Base-by-base conservation (phyloP, 2,113 vertebrate species). In the Triplophysa rosa region DNA sequence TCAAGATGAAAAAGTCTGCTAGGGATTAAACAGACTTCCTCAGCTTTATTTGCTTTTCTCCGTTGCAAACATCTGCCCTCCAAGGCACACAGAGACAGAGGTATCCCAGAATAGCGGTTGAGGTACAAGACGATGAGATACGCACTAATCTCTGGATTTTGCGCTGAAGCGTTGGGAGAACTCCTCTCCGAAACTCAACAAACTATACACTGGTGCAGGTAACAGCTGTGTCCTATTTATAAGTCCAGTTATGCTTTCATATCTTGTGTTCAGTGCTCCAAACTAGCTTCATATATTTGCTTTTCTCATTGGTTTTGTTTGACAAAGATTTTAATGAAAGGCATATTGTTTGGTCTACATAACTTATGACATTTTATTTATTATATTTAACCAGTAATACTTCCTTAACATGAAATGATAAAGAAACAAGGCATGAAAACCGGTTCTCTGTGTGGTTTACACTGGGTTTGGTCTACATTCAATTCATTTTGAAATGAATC, bases 151-250 rank as follows among this genome's bases (percentile, higher is more conserved):
- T 23, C 0, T 4, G n/a, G 72, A 42, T 63, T 29, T 63, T 45
- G 37, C 23, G 16, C 6, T 1, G 58, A 73, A 73, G 29, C 14
- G 12, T 21, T 61, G 70, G 61, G 56, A 73, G 54, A 73, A 65
- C 21, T 24, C 45, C 52, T 77, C 45, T 77, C 23, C 8, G 40
- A 47, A 63, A 10, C 21, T 63, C 62, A 10, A 66, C 45, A 52
- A 77, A 42, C 45, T 77, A 45, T 65, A 21, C 26, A 66, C 24
- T 54, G 59, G 16, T n/a, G 0, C n/a, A 17, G 33, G 72, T 23
- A 75, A 63, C 62, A 77, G 62, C 61, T 52, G 45, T 21, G 74
- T 77, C 74, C 45, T 54, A 77, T 77, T 76, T 77, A 76, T 65
- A 12, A 76, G 26, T 33, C 73, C 61, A 65, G 54, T 76, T 76